Conservation (phyloP, 2,113 vertebrate species). For the Maccullochella peelii region DNA sequence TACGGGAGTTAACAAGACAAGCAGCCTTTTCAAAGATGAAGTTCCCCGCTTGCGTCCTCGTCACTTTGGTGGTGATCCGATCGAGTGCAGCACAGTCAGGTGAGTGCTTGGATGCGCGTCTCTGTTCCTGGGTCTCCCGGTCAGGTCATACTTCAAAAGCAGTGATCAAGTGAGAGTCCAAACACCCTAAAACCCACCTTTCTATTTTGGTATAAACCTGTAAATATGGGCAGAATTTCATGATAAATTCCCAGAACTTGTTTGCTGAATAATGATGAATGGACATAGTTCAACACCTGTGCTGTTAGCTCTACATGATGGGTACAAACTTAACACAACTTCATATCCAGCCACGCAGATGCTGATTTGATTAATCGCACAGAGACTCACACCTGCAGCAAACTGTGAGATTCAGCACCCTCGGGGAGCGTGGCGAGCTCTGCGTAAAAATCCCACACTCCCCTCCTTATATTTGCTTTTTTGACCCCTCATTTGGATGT, state of each 20-base stretch:
- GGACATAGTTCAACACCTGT: not conserved
- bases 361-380: not conserved
- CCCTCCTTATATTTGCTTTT: not conserved
- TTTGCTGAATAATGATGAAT: not conserved
- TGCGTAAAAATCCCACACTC: slow-evolving; percentile 53
- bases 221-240: rapidly evolving
- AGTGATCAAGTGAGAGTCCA: not conserved
- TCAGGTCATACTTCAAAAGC: not conserved
- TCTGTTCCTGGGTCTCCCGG: not conserved
- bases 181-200: not conserved
- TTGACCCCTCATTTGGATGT: not conserved
- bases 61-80: slow-evolving; percentile 73
- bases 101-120: slow-evolving; percentile 65
- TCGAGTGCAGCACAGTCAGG: slow-evolving; percentile 81
- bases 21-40: slow-evolving; percentile 77
- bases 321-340: slow-evolving; percentile 62
- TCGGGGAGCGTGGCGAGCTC: not conserved
- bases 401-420: not conserved
- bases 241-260: not conserved
- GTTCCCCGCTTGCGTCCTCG: slow-evolving; percentile 75
- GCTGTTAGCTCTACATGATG: not conserved
- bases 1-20: slow-evolving; percentile 74
- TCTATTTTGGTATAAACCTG: not conserved
- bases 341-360: slow-evolving; percentile 5
- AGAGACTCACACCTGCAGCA: slow-evolving; percentile 27